phyloP scores from a whole-genome alignment of 2,113 vertebrate genomes.

The Gnathonemus longibarbis region DNA sequence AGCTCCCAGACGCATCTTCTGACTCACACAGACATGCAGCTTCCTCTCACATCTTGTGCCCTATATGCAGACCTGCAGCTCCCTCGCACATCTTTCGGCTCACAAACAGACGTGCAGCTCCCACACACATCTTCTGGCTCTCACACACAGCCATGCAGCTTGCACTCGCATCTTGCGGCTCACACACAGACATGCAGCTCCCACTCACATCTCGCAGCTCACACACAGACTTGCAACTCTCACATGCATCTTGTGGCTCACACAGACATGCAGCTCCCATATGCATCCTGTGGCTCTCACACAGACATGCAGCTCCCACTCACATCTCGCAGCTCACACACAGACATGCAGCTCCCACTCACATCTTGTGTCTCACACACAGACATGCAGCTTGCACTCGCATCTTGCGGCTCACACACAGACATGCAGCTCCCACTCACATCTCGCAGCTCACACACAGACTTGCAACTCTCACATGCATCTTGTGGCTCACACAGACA shows the following conservation, averaged over 20 bases:
- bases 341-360: not conserved
- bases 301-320: not conserved
- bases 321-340: not conserved
- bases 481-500: too few species aligned
- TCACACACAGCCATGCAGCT: not conserved
- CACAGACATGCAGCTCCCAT: too few species aligned
- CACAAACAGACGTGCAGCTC: not conserved
- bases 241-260: too few species aligned
- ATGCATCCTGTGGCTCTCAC: too few species aligned
- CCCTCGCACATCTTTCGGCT: not conserved
- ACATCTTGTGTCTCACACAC: not conserved
- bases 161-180: not conserved
- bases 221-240: not conserved
- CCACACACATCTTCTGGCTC: not conserved
- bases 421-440: too few species aligned
- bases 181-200: not conserved
- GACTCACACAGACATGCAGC: not conserved
- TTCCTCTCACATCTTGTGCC: not conserved
- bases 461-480: not conserved
- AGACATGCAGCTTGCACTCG: not conserved
- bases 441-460: too few species aligned
- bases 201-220: rapidly evolving
- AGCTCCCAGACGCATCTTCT: not conserved
- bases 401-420: not conserved
- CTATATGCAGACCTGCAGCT: not conserved